Conservation (phyloP, 2,888 invertebrate genomes). For the Melanostoma mellinum region DNA sequence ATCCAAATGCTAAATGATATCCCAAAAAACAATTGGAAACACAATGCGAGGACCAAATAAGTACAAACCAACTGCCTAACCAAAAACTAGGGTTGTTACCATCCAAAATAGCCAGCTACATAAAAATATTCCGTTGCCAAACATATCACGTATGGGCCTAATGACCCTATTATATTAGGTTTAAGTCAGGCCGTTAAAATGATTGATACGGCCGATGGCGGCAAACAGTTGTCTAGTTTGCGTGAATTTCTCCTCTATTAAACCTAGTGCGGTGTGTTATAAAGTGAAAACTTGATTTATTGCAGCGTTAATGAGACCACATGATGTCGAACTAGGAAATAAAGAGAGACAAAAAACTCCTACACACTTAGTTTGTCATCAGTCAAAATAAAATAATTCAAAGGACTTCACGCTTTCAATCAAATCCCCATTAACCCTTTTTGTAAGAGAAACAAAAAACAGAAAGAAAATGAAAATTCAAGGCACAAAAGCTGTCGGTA, state of each 20-base stretch:
- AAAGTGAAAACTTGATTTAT: conserved; percentile 33
- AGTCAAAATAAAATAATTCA: not conserved
- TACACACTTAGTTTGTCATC: conserved; percentile 14
- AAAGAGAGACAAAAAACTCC: not conserved
- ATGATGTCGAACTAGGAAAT: not conserved
- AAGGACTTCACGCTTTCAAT: conserved; percentile 8
- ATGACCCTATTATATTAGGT: conserved; percentile 58
- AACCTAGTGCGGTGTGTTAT: not conserved
- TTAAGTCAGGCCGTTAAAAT: conserved; percentile 55
- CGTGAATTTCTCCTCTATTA: not conserved
- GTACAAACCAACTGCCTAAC: conserved; percentile 13
- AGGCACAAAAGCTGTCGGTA: conserved; percentile 17
- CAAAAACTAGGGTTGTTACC: not conserved
- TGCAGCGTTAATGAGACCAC: conserved; percentile 4
- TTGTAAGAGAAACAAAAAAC: not conserved
- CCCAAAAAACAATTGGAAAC: conserved; percentile 37
- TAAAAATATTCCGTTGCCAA: conserved; percentile 32
- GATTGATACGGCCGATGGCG: conserved; percentile 48
- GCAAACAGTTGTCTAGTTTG: conserved; percentile 14
- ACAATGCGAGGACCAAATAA: conserved; percentile 10
- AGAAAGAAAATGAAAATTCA: not conserved
- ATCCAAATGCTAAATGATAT: conserved; percentile 33
- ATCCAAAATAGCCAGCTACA: conserved; percentile 14
- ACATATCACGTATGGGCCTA: conserved; percentile 61
- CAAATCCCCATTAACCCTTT: conserved; percentile 30